phyloP scores from a whole-genome alignment of 2,888 invertebrate genomes.

The Syrphus vitripennis region DNA sequence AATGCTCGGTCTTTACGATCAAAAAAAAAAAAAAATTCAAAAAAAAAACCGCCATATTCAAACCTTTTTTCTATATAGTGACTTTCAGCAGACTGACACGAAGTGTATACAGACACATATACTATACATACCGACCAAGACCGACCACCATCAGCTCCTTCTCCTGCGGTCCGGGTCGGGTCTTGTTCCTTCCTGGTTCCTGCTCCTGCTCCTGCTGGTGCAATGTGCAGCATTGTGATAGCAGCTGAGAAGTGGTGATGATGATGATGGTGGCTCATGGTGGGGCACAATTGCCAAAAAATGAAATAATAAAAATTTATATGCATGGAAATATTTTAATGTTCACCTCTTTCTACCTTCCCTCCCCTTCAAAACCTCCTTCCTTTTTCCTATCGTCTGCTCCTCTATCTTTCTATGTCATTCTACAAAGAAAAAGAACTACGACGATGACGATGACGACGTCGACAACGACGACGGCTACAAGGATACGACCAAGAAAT shows the following conservation, averaged over 20 bases:
- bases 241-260: constrained; percentile 50
- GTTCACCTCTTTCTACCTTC: neutral
- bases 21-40: neutral
- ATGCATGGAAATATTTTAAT: constrained; percentile 66
- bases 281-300: constrained; percentile 58
- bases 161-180: neutral
- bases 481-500: constrained; percentile 52
- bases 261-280: neutral
- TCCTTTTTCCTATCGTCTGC: neutral
- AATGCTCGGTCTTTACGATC: constrained; percentile 31
- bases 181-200: constrained; percentile 5
- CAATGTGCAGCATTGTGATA: constrained; percentile 45
- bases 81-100: constrained; percentile 54
- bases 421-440: constrained; percentile 41
- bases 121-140: neutral
- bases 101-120: constrained; percentile 13
- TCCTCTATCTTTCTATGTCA: constrained; percentile 55
- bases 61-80: neutral
- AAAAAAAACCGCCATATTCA: neutral
- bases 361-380: neutral
- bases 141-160: constrained; percentile 26
- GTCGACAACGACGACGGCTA: constrained; percentile 25
- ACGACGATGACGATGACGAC: neutral
- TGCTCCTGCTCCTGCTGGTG: constrained; percentile 22
- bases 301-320: constrained; percentile 60